Evolutionary conservation across 2,113 vertebrate genomes (phyloP).

Genomic region (Spea bombifrons): DNA sequence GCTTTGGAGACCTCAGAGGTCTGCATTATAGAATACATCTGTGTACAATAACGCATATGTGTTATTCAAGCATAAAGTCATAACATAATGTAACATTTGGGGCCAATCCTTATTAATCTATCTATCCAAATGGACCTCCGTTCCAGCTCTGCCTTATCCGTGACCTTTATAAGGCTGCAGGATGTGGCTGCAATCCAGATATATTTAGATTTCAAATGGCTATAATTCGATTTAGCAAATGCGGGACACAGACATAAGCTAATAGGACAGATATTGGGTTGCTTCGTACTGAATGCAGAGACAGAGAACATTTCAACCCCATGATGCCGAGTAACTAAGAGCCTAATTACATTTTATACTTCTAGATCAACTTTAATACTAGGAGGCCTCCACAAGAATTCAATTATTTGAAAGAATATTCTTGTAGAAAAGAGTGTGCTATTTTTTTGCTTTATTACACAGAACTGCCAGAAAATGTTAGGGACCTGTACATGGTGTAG

Average conservation of each 20-base stretch:
- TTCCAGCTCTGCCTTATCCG: constrained; percentile 18
- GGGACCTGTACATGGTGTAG: too few species aligned
- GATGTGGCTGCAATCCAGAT: constrained; percentile 34
- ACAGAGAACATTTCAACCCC: constrained; percentile 16
- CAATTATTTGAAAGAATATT: too few species aligned
- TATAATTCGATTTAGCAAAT: constrained; percentile 47
- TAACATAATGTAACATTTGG: too few species aligned
- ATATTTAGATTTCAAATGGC: constrained; percentile 44
- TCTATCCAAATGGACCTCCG: constrained; percentile 15
- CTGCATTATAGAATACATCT: too few species aligned
- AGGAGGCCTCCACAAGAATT: too few species aligned
- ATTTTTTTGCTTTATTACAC: too few species aligned
- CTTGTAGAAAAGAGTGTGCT: too few species aligned
- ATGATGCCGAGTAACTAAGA: not conserved
- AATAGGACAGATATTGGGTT: constrained; percentile 31
- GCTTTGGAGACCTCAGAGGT: too few species aligned
- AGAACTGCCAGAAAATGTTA: too few species aligned
- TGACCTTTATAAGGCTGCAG: constrained; percentile 39
- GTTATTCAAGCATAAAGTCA: too few species aligned
- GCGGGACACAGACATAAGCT: constrained; percentile 31
- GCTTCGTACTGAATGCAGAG: constrained; percentile 20
- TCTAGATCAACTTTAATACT: not conserved
- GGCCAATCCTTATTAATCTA: not conserved
- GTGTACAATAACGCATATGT: too few species aligned
- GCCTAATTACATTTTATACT: not conserved